Evolutionary conservation across 2,888 invertebrate genomes (phyloP).

Genomic region (Matsumyia berberina): DNA sequence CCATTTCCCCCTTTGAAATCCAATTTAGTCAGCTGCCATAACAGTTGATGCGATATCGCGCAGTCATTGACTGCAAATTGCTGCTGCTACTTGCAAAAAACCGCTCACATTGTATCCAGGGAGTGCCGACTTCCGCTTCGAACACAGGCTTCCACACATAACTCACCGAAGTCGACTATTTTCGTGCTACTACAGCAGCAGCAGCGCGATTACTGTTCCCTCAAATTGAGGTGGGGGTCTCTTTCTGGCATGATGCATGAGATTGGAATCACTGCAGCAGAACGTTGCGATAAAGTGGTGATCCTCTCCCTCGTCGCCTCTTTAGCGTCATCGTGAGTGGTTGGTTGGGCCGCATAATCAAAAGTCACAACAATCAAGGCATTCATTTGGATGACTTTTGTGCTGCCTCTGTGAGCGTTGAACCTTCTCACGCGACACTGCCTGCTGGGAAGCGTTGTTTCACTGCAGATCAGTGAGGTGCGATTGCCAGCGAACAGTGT

Average conservation of each 20-base stretch:
- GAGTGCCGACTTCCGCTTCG: constrained; percentile 76
- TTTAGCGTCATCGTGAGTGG: constrained; percentile 4
- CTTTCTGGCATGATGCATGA: constrained; percentile 74
- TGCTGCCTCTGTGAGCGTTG: constrained; percentile 56
- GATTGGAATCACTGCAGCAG: constrained; percentile 76
- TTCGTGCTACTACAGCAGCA: constrained; percentile 53
- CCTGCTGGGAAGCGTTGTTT: constrained; percentile 23
- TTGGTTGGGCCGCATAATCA: constrained; percentile 45
- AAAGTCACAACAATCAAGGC: constrained; percentile 73
- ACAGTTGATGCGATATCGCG: constrained; percentile 70
- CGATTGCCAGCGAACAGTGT: constrained; percentile 49
- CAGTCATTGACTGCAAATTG: constrained; percentile 73
- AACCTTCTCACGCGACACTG: constrained; percentile 72
- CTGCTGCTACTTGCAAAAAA: constrained; percentile 35
- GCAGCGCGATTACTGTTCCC: constrained; percentile 67
- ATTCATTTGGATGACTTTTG: constrained; percentile 67
- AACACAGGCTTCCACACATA: constrained; percentile 72
- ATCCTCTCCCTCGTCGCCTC: constrained; percentile 38
- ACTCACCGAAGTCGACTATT: constrained; percentile 71
- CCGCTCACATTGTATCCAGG: constrained; percentile 65
- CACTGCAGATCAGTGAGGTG: constrained; percentile 55
- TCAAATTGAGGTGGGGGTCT: constrained; percentile 75
- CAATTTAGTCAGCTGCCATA: constrained; percentile 72
- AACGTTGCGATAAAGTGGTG: constrained; percentile 75
- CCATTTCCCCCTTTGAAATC: constrained; percentile 54